A percentile compares a stretch with the other conserved stretches of the same genome.
phyloP scores from a whole-genome alignment of 37 sponge, comb jelly and placozoan species.

The Ianthella basta region DNA sequence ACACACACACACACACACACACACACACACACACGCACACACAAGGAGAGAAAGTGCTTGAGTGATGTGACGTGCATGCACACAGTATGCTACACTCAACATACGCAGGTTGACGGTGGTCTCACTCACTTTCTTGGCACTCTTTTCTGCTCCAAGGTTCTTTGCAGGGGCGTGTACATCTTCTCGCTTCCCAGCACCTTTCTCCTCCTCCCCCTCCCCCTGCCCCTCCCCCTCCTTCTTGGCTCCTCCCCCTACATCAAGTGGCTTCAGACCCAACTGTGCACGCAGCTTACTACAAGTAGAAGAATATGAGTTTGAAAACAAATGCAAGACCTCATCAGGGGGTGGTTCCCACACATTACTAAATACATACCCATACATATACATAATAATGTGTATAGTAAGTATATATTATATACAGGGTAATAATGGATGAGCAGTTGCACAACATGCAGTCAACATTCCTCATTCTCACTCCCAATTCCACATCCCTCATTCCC shows the following conservation, averaged over 20 bases:
- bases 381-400: neutral
- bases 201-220: constrained; percentile 1
- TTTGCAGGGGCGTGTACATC: constrained; percentile 86
- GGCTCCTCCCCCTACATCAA: constrained; percentile 48
- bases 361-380: no score
- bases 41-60: neutral
- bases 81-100: neutral
- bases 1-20: constrained; percentile 30
- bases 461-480: no score
- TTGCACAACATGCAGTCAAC: neutral
- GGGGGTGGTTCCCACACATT: no score
- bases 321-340: no score
- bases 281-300: constrained; percentile 77
- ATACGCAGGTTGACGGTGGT: neutral
- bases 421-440: neutral
- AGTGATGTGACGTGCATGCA: neutral
- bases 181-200: constrained; percentile 45
- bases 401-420: no score
- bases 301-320: constrained; percentile 6
- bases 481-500: no score
- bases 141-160: constrained; percentile 75
- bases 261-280: constrained; percentile 81
- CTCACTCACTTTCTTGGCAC: constrained; percentile 68
- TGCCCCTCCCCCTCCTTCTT: neutral
- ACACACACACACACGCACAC: constrained; percentile 1